Base-by-base conservation (phyloP, 1,140 invertebrate species). In the Sweltsa coloradensis region DNA sequence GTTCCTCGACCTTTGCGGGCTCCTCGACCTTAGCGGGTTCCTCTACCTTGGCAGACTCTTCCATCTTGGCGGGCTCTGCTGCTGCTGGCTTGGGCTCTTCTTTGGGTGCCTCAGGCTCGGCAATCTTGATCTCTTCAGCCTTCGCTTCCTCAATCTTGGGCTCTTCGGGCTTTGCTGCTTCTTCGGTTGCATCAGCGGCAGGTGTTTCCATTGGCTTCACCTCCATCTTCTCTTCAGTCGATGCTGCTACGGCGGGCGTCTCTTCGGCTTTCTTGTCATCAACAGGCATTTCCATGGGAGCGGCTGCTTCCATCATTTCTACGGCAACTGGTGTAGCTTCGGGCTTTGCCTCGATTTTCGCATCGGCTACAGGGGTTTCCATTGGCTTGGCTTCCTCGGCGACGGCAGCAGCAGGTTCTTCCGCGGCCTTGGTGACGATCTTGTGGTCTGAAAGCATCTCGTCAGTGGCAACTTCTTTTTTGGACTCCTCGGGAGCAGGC, bases 161-260 rank as follows among this genome's bases (percentile, higher is more conserved):
- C 24, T 26, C 13, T 14, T 45, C n/a, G n/a, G 18, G 3, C 1
- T 51, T 22, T 39, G n/a, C 39, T 18, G 19, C 18, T 42, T 42
- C 21, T 27, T 27, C 23, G 48, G 31, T 26, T 25, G 48, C 50
- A 2, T 19, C 25, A 14, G 48, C 19, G 25, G 40, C 19, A 45
- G 40, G 4, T 46, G 40, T 11, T 16, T 45, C 27, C 34, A 37
- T 25, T 19, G 31, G 25, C 27, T 49, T 41, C 7, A 44, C 45
- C 22, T 43, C 37, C 13, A 40, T 25, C 45, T 53, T 54, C 43
- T 61, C 55, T 52, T 60, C 55, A 26, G 53, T 55, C 2, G 53
- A 47, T 3, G 50, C 51, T 9, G 50, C 47, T 3, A 42, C 29
- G 50, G 60, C 57, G n/a, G n/a, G n/a, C n/a, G 31, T 23, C 13